These are phyloP conservation scores for Cremastinae sp. DNA, from an alignment of 2,888 invertebrate genomes.

Conservation along the genomic window DNA sequence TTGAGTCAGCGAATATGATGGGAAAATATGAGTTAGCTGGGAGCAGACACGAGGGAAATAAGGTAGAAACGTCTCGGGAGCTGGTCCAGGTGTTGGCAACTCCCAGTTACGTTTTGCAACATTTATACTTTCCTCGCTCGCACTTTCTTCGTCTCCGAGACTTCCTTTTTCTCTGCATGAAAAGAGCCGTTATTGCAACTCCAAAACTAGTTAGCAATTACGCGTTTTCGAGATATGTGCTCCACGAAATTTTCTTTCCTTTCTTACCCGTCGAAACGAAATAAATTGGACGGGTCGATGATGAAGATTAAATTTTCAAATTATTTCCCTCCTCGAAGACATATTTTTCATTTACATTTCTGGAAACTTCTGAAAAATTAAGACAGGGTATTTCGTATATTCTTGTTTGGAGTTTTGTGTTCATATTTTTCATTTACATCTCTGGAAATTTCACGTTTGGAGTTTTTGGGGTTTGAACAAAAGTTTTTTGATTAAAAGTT, in stretches of 20 bases:
- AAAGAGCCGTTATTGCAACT: conserved; percentile 13
- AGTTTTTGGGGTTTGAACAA: no score
- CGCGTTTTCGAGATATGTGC: neutral
- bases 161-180: neutral
- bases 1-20: neutral
- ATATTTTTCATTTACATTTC: no score
- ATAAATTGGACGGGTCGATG: neutral
- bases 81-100: conserved; percentile 47
- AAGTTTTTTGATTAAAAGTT: no score
- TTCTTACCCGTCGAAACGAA: neutral
- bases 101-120: conserved; percentile 31
- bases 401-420: no score
- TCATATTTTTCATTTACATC: no score
- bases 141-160: conserved; percentile 33
- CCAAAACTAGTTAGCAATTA: conserved; percentile 45
- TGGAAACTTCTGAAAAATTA: no score
- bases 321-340: no score
- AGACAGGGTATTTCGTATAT: no score
- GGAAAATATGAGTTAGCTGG: conserved; percentile 34
- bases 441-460: no score
- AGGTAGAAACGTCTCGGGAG: conserved; percentile 53
- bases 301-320: neutral
- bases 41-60: conserved; percentile 68
- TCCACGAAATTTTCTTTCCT: neutral
- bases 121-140: conserved; percentile 38